phyloP scores from a whole-genome alignment of 2,888 invertebrate genomes.

The Idaea biselata region DNA sequence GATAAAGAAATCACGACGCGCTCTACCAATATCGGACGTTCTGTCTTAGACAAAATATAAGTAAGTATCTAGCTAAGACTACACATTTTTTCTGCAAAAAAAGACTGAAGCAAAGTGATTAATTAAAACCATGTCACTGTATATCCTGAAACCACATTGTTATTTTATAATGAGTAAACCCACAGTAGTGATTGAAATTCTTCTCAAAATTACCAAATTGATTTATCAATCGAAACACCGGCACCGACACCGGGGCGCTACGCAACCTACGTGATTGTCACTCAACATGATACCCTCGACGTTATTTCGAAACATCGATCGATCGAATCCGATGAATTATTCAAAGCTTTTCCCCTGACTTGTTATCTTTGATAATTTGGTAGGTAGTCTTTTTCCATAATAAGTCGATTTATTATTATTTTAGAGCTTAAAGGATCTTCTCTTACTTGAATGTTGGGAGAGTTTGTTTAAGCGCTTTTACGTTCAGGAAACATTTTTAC shows the following conservation, averaged over 20 bases:
- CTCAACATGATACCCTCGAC: conserved; percentile 27
- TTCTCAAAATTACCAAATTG: conserved; percentile 18
- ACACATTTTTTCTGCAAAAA: too few species aligned
- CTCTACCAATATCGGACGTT: too few species aligned
- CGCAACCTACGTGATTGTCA: conserved; percentile 30
- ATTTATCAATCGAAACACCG: conserved; percentile 14
- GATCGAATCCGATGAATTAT: conserved; percentile 38
- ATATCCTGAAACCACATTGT: too few species aligned
- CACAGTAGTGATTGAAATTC: conserved; percentile 4
- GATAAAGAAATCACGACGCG: too few species aligned
- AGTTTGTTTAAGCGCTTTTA: neutral
- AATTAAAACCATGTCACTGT: too few species aligned
- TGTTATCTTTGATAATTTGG: conserved; percentile 40
- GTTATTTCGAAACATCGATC: conserved; percentile 33
- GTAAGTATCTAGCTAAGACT: too few species aligned
- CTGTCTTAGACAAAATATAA: too few species aligned
- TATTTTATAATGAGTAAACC: too few species aligned
- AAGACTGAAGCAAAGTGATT: too few species aligned
- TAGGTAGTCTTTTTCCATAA: conserved; percentile 22
- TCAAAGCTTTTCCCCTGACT: conserved; percentile 35
- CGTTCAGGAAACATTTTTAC: too few species aligned
- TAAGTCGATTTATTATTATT: conserved; percentile 26
- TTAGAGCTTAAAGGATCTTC: conserved; percentile 10
- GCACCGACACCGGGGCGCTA: conserved; percentile 11
- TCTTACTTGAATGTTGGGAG: neutral